Conservation (phyloP, 2,797 vertebrate species). For the Cyprinodon diabolis region DNA sequence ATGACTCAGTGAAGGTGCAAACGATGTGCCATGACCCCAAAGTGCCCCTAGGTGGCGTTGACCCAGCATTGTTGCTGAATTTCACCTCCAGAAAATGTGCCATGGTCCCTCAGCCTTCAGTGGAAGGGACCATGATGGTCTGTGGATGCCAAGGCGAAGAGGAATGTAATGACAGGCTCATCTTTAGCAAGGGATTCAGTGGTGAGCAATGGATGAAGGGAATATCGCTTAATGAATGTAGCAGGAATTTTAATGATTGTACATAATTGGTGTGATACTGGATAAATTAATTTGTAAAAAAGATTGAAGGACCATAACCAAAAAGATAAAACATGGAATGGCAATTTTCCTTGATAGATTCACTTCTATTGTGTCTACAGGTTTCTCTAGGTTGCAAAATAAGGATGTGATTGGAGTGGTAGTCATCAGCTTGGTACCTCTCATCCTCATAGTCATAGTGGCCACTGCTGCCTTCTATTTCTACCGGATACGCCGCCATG, state of each 20-base stretch:
- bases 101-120: slow-evolving; percentile 81
- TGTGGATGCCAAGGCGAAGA: slow-evolving; percentile 86
- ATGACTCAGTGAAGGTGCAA: slow-evolving; percentile 84
- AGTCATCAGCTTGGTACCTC: slow-evolving; percentile 87
- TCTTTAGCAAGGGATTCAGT: slow-evolving; percentile 86
- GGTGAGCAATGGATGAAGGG: slow-evolving; percentile 67
- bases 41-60: slow-evolving; percentile 82
- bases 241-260: background rate
- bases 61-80: slow-evolving; percentile 75
- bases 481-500: slow-evolving; percentile 82
- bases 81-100: slow-evolving; percentile 85
- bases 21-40: slow-evolving; percentile 87
- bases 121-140: slow-evolving; percentile 78
- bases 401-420: slow-evolving; percentile 90
- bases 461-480: slow-evolving; percentile 84
- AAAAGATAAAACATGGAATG: background rate
- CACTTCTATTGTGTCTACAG: slow-evolving; percentile 58
- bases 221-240: background rate
- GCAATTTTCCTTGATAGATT: background rate
- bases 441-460: slow-evolving; percentile 83
- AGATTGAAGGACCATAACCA: background rate
- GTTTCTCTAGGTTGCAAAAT: slow-evolving; percentile 85
- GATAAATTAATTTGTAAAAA: background rate
- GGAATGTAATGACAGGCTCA: slow-evolving; percentile 89
- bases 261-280: background rate